phyloP scores from a whole-genome alignment of 30 jellyfish, hydroid and myxozoan species.

The Aurelia coerulea region DNA sequence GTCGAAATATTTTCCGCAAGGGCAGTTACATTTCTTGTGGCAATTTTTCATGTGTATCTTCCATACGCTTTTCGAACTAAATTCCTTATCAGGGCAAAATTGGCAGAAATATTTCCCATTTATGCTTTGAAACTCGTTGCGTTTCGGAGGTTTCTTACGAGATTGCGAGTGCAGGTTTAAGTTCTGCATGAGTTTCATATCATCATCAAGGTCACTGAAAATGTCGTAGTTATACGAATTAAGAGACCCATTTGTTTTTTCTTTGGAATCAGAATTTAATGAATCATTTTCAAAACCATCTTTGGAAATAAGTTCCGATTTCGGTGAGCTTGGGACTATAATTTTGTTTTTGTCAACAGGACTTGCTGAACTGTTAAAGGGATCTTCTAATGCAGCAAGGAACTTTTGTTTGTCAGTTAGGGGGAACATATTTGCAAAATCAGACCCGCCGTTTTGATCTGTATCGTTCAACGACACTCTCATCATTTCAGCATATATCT shows the following conservation, averaged over 20 bases:
- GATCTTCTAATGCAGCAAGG: not conserved
- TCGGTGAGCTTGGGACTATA: not conserved
- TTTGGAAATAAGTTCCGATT: not conserved
- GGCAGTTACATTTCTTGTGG: conserved; percentile 90
- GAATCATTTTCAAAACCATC: not conserved
- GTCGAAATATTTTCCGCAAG: conserved; percentile 73
- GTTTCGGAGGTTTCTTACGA: not conserved
- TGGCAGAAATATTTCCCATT: conserved; percentile 51
- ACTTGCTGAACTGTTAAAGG: not conserved
- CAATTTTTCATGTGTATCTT: conserved; percentile 76
- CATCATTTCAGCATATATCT: not conserved
- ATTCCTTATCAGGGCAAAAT: conserved; percentile 66
- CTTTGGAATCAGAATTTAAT: not conserved
- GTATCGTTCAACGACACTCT: not conserved
- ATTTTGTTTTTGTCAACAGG: not conserved
- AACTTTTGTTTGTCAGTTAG: not conserved
- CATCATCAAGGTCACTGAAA: conserved; percentile 1
- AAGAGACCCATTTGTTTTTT: not conserved
- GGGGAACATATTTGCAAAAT: not conserved
- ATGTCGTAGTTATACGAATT: conserved; percentile 1
- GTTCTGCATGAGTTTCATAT: not conserved
- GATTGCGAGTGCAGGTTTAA: too few relatives aligned
- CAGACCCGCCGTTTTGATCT: not conserved
- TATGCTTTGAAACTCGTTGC: not conserved
- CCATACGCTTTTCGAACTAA: conserved; percentile 32